Conservation (phyloP, 2,797 vertebrate genomes). For the Vipera latastei region DNA sequence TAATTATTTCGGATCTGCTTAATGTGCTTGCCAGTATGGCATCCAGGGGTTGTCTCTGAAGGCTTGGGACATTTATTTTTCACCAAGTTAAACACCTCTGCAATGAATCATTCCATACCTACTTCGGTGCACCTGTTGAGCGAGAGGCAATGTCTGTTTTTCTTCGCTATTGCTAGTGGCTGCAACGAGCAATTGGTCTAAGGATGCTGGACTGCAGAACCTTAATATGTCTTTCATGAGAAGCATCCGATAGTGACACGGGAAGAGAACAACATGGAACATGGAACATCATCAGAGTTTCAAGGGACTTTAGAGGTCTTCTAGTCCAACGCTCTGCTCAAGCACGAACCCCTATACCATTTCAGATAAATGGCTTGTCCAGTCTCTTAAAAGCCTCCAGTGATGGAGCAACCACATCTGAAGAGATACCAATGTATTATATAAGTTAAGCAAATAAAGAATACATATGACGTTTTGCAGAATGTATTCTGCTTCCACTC, state of each 20-base stretch:
- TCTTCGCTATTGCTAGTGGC: not conserved
- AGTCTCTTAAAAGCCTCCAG: not conserved
- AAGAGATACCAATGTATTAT: not conserved
- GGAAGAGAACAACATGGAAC: not conserved
- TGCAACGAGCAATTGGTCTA: not conserved
- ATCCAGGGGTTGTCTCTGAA: conserved; percentile 56
- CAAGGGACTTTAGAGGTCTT: not conserved
- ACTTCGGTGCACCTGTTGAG: not conserved
- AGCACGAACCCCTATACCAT: too few species aligned
- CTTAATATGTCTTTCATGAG: not conserved
- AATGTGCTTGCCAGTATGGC: conserved; percentile 63
- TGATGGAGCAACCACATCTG: not conserved
- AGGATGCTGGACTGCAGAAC: not conserved
- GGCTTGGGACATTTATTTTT: conserved; percentile 41
- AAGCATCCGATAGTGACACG: not conserved
- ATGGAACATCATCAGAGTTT: not conserved
- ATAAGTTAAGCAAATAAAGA: not conserved
- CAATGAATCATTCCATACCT: conserved; percentile 44
- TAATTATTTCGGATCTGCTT: conserved; percentile 73
- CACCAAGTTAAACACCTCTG: conserved; percentile 70
- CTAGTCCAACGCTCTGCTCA: not conserved
- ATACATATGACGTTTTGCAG: not conserved
- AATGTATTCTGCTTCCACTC: not conserved
- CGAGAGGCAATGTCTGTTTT: not conserved
- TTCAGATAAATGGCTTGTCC: too few species aligned